These are phyloP conservation scores for Heliconius sara DNA, from an alignment of 2,888 invertebrate genomes.

Conservation along the genomic window DNA sequence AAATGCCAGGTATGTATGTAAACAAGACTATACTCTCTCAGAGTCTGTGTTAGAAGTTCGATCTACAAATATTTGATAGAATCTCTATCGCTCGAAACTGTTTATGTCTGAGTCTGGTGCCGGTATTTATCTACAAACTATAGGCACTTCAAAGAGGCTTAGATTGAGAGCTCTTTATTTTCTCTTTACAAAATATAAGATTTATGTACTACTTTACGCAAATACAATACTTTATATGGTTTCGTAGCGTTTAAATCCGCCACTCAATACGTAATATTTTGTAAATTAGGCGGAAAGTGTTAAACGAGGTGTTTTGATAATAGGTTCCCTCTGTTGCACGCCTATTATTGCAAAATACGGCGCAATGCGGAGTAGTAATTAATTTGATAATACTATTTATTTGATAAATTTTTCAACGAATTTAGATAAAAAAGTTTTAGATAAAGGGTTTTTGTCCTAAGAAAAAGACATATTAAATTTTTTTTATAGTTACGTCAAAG, in stretches of 20 bases:
- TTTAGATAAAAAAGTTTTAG: too few relatives aligned
- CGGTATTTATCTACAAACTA: neutral
- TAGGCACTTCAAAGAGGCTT: neutral
- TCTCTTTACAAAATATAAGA: neutral
- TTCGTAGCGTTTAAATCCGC: neutral
- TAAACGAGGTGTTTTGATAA: too few relatives aligned
- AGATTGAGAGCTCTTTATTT: neutral
- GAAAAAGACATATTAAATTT: too few relatives aligned
- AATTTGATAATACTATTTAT: too few relatives aligned
- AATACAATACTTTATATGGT: neutral
- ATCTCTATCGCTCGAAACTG: neutral
- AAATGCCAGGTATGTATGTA: neutral
- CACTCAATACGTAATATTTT: too few relatives aligned
- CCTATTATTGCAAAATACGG: too few relatives aligned
- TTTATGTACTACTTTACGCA: neutral
- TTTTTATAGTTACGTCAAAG: too few relatives aligned
- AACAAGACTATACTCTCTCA: neutral
- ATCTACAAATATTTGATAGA: conserved; percentile 16
- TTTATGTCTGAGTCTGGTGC: neutral
- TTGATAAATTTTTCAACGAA: too few relatives aligned
- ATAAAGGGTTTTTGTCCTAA: too few relatives aligned
- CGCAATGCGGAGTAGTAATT: too few relatives aligned
- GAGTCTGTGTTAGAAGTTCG: neutral
- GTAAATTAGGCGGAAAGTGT: too few relatives aligned
- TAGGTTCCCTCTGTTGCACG: too few relatives aligned